phyloP scores from a whole-genome alignment of 2,888 invertebrate species.

The Tribolium freemani region DNA sequence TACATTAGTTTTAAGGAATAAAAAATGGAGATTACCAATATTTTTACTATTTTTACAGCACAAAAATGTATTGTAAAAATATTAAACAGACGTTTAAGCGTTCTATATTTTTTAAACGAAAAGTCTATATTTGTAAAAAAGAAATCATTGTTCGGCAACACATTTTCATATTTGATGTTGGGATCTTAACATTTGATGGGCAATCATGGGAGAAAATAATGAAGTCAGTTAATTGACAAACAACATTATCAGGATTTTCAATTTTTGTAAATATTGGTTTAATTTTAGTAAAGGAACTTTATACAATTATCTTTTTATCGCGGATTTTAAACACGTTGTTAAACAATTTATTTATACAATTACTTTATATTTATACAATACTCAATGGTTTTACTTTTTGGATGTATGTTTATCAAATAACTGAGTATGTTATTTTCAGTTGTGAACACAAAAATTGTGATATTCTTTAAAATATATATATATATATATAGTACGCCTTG shows the following conservation, averaged over 20 bases:
- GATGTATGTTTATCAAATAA: slow-evolving; percentile 19
- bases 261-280: background rate
- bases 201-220: slow-evolving; percentile 31
- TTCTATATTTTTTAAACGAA: slow-evolving; percentile 36
- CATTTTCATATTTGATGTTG: slow-evolving; percentile 38
- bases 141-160: slow-evolving; percentile 36
- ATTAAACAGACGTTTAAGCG: slow-evolving; percentile 33
- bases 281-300: background rate
- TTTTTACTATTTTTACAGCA: slow-evolving; percentile 41
- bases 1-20: slow-evolving; percentile 31
- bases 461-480: slow-evolving; percentile 34
- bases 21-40: slow-evolving; percentile 39
- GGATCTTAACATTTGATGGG: slow-evolving; percentile 29
- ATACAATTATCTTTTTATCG: background rate
- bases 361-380: background rate
- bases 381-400: background rate
- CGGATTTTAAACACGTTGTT: background rate
- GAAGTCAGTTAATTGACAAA: slow-evolving; percentile 25
- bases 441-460: slow-evolving; percentile 35
- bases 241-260: background rate
- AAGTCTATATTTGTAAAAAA: slow-evolving; percentile 35
- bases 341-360: background rate
- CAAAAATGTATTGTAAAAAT: slow-evolving; percentile 36
- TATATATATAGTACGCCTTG: slow-evolving; percentile 29
- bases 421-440: slow-evolving; percentile 30